phyloP scores from a whole-genome alignment of 2,797 vertebrate genomes.

The Emydoidea blandingii region DNA sequence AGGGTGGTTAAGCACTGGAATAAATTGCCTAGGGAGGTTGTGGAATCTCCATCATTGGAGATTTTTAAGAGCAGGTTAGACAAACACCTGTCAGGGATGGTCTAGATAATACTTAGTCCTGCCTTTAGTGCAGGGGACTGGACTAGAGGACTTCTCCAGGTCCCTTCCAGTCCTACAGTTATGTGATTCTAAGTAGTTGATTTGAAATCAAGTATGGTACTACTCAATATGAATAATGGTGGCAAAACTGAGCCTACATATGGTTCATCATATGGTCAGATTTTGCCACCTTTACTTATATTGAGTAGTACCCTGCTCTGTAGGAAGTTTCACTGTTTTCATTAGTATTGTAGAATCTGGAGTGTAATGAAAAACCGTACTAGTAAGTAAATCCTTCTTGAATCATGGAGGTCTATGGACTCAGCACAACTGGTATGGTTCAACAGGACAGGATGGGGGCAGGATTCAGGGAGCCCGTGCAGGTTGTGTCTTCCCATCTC shows the following conservation, averaged over 20 bases:
- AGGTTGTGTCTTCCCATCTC: background rate
- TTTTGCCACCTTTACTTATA: background rate
- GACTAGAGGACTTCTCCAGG: too few relatives aligned
- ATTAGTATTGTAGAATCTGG: background rate
- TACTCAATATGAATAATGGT: background rate
- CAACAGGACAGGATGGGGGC: background rate
- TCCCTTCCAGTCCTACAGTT: too few relatives aligned
- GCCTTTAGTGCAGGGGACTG: too few relatives aligned
- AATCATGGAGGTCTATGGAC: background rate
- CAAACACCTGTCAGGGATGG: too few relatives aligned
- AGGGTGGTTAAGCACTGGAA: too few relatives aligned
- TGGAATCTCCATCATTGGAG: too few relatives aligned
- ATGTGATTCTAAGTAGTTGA: background rate
- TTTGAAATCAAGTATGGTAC: background rate
- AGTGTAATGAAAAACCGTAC: background rate
- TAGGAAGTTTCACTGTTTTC: background rate
- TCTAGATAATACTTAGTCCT: too few relatives aligned
- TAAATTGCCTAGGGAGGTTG: too few relatives aligned
- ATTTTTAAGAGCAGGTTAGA: too few relatives aligned
- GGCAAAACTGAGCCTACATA: background rate
- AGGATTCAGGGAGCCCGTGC: background rate
- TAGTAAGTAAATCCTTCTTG: background rate
- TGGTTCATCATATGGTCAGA: background rate
- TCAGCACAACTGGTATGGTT: background rate
- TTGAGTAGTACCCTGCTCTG: too few relatives aligned